phyloP scores from a whole-genome alignment of 2,113 vertebrate species.

The Pelusios castaneus region DNA sequence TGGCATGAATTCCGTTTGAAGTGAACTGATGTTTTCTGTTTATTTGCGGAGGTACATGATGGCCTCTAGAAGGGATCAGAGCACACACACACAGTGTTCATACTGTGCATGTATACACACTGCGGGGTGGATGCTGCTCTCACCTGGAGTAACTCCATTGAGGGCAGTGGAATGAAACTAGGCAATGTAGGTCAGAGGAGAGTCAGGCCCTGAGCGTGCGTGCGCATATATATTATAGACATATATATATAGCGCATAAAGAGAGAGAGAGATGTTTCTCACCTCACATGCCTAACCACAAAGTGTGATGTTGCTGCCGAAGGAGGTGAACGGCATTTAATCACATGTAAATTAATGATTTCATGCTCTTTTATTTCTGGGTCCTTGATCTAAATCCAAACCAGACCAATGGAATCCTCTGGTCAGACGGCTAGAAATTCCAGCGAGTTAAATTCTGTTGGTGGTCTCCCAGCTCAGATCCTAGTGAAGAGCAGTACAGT shows the following conservation, averaged over 20 bases:
- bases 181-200: background rate
- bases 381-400: conserved; percentile 74
- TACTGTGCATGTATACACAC: background rate
- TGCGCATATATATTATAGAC: background rate
- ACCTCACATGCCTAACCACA: conserved; percentile 48
- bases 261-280: conserved; percentile 50
- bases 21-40: background rate
- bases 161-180: background rate
- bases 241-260: background rate
- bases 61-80: background rate
- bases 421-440: conserved; percentile 83
- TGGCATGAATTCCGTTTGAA: background rate
- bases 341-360: conserved; percentile 68
- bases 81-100: background rate
- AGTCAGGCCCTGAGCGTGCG: background rate
- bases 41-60: background rate
- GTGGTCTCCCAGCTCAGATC: conserved; percentile 74
- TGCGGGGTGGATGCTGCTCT: background rate
- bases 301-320: conserved; percentile 43
- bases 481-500: conserved; percentile 67
- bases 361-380: conserved; percentile 74
- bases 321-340: conserved; percentile 61
- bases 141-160: background rate
- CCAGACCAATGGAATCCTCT: conserved; percentile 73
- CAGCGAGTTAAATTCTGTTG: conserved; percentile 72